Conservation (phyloP, 1,140 invertebrate genomes). For the Drosophila quadrilineata region DNA sequence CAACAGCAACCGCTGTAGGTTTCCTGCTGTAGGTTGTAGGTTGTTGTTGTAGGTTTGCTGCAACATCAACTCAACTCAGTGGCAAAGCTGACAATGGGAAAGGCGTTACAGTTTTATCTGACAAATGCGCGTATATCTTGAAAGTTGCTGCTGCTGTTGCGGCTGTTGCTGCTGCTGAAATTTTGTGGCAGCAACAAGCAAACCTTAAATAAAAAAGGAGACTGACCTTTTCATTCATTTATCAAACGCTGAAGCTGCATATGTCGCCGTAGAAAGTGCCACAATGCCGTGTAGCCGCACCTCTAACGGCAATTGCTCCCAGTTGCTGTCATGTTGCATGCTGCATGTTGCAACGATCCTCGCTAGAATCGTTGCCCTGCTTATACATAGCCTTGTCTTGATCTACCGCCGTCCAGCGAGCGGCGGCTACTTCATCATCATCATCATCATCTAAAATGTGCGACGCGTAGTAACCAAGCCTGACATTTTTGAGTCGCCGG, state of each 20-base stretch:
- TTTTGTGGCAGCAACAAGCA: not conserved
- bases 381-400: conserved; percentile 49
- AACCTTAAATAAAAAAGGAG: conserved; percentile 25
- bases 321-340: not conserved
- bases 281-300: conserved; percentile 41
- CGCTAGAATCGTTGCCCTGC: conserved; percentile 26
- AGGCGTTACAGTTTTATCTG: conserved; percentile 75
- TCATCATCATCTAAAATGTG: conserved; percentile 74
- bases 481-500: conserved; percentile 73
- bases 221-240: conserved; percentile 78
- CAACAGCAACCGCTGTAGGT: conserved; percentile 11
- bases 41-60: too few species aligned
- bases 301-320: conserved; percentile 27
- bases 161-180: conserved; percentile 5
- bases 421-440: conserved; percentile 69
- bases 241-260: conserved; percentile 55
- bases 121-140: conserved; percentile 76
- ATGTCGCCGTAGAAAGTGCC: conserved; percentile 51
- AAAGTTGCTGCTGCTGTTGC: conserved; percentile 58
- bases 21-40: too few species aligned
- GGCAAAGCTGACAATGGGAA: conserved; percentile 69
- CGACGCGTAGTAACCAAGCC: conserved; percentile 64
- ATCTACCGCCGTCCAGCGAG: conserved; percentile 50
- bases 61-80: conserved; percentile 31
- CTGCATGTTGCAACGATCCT: conserved; percentile 13